Percentiles rank a stretch among this genome's conserved stretches.
Evolutionary conservation across 2,888 invertebrate genomes (phyloP).

Genomic region (Dendrolimus pini): DNA sequence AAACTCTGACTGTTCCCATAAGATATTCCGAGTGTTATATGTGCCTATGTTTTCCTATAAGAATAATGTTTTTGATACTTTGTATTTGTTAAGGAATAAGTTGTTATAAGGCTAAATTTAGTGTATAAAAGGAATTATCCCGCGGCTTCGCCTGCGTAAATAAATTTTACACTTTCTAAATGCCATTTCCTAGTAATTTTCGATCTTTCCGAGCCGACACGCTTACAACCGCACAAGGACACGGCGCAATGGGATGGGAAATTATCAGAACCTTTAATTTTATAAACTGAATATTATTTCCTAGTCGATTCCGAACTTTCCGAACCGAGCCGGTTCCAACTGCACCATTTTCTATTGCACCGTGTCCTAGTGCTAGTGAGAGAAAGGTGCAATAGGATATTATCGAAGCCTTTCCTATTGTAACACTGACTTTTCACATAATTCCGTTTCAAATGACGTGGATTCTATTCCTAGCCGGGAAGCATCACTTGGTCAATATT

Average conservation of each 20-base stretch:
- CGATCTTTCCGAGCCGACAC: slow-evolving; percentile 81
- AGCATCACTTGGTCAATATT: no score
- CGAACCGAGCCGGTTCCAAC: slow-evolving; percentile 81
- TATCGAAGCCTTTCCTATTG: slow-evolving; percentile 80
- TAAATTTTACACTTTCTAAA: slow-evolving; percentile 43
- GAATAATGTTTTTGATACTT: slow-evolving; percentile 81
- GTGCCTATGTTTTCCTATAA: slow-evolving; percentile 85
- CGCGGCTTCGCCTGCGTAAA: slow-evolving; percentile 9
- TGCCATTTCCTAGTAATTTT: slow-evolving; percentile 94
- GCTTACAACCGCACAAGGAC: slow-evolving; percentile 83
- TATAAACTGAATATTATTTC: slow-evolving; percentile 89
- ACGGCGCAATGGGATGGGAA: slow-evolving; percentile 37
- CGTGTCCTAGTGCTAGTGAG: slow-evolving; percentile 23
- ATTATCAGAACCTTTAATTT: slow-evolving; percentile 82
- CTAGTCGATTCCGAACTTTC: slow-evolving; percentile 89
- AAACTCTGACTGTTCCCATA: slow-evolving; percentile 83
- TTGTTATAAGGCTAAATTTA: slow-evolving; percentile 13
- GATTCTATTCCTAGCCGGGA: no score
- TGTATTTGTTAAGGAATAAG: slow-evolving; percentile 81
- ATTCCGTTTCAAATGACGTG: slow-evolving; percentile 65
- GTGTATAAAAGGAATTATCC: slow-evolving; percentile 9
- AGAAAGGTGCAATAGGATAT: slow-evolving; percentile 83
- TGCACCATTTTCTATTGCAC: slow-evolving; percentile 80
- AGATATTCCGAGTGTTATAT: slow-evolving; percentile 90
- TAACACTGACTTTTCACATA: slow-evolving; percentile 86